Conservation (phyloP, 1,140 invertebrate genomes). For the Dreissena polymorpha region DNA sequence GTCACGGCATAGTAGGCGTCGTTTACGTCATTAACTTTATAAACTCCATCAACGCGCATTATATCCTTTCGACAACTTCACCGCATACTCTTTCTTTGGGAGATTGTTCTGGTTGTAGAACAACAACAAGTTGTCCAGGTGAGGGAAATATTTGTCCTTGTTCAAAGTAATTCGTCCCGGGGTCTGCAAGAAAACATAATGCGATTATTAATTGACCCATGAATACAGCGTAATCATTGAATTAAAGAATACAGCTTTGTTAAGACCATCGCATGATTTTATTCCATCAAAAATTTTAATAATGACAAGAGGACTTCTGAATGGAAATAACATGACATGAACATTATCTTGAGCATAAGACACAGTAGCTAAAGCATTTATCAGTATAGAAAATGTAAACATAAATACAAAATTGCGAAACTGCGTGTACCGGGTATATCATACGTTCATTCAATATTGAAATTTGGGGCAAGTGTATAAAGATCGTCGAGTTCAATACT, state of each 20-base stretch:
- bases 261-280: neutral
- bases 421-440: no score
- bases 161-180: constrained; percentile 1
- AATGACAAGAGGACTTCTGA: neutral
- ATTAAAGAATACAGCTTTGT: neutral
- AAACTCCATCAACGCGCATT: neutral
- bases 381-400: no score
- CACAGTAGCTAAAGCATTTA: no score
- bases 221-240: neutral
- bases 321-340: neutral
- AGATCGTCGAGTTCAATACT: no score
- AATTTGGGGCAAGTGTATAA: no score
- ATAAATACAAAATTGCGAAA: no score
- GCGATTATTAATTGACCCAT: neutral
- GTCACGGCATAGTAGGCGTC: no score
- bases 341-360: neutral
- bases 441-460: no score
- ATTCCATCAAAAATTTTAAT: neutral
- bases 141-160: constrained; percentile 17
- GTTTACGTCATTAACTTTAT: no score
- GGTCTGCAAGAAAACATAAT: constrained; percentile 9
- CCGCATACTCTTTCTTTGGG: constrained; percentile 29
- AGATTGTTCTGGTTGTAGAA: constrained; percentile 35
- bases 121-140: neutral
- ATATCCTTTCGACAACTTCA: constrained; percentile 24